Evolutionary conservation across 2,113 vertebrate genomes (phyloP), one percentile per base, ranked within the genome.

Genomic region (Callaeas wilsoni): DNA sequence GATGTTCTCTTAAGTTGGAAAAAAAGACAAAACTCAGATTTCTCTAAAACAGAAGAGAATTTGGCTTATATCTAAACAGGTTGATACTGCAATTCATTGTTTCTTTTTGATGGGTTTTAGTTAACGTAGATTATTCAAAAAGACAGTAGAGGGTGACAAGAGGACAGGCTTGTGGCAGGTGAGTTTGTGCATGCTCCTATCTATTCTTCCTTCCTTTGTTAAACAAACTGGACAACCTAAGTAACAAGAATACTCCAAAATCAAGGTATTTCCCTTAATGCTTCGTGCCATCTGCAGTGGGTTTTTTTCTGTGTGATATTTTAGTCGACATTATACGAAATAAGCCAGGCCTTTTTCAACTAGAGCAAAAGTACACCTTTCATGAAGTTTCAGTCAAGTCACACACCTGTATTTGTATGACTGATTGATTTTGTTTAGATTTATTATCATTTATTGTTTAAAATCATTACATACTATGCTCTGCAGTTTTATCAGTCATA

Each of bases 151-250:
- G 83, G 15, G n/a, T 91, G 37, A 87, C 41, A 60, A 56, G 87
- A 76, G 69, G 84, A 75, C 50, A 50, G 90, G 56, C n/a, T 84
- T 95, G 84, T 74, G 87, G 64, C 90, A 96, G 94, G 92, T 96
- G 90, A 96, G 64, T 94, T 88, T 55, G 18, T 96, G 55, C 68
- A 71, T 85, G 57, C 71, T 96, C 81, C 86, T 69, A 16, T 52
- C 44, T 84, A 33, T 81, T 42, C 46, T 16, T 75, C 91, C 81
- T 89, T 42, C 39, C 46, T 59, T 79, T 42, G 25, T 33, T 90
- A 69, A 89, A 53, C 33, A 53, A 92, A 52, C 37, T 50, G 21
- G 35, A 41, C 39, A 81, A 70, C 39, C 26, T 22, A 30, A 93
- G 20, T 74, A 75, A 89, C 44, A 81, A 69, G 29, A 27, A 42